phyloP scores from a whole-genome alignment of 2,797 vertebrate species.

The Carcharodon carcharias region DNA sequence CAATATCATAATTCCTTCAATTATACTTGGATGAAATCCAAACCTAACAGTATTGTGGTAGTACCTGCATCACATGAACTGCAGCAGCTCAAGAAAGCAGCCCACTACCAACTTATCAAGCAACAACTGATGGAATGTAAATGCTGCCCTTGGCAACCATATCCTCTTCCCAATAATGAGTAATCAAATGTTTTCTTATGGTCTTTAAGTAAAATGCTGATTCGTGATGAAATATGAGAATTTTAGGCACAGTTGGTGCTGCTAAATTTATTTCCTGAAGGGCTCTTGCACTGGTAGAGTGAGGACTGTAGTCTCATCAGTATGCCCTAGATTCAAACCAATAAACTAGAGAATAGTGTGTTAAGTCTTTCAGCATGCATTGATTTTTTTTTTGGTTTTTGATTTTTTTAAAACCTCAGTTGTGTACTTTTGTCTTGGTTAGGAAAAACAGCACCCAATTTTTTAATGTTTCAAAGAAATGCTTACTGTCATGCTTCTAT shows the following conservation, averaged over 20 bases:
- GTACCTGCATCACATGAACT: not conserved
- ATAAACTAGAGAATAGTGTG: not conserved
- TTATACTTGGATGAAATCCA: not conserved
- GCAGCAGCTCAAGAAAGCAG: not conserved
- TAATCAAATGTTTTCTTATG: not conserved
- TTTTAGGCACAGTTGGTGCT: not conserved
- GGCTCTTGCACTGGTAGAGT: not conserved
- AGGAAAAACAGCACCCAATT: not conserved
- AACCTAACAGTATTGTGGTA: not conserved
- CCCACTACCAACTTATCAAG: not conserved
- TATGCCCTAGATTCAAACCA: not conserved
- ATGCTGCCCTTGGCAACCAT: not conserved
- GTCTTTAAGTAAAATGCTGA: not conserved
- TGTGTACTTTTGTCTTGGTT: not conserved
- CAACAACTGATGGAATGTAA: not conserved
- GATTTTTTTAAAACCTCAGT: not conserved
- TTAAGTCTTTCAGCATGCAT: not conserved
- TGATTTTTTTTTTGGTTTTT: not conserved
- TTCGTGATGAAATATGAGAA: not conserved
- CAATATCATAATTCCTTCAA: not conserved
- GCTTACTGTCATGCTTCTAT: not conserved
- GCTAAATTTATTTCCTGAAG: not conserved
- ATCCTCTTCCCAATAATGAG: not conserved
- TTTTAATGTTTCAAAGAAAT: not conserved
- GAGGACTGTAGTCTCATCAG: not conserved